A percentile compares a stretch with the other conserved stretches of the same genome.
phyloP scores from a whole-genome alignment of 1,140 invertebrate species.

The Andrena cerasifolii region DNA sequence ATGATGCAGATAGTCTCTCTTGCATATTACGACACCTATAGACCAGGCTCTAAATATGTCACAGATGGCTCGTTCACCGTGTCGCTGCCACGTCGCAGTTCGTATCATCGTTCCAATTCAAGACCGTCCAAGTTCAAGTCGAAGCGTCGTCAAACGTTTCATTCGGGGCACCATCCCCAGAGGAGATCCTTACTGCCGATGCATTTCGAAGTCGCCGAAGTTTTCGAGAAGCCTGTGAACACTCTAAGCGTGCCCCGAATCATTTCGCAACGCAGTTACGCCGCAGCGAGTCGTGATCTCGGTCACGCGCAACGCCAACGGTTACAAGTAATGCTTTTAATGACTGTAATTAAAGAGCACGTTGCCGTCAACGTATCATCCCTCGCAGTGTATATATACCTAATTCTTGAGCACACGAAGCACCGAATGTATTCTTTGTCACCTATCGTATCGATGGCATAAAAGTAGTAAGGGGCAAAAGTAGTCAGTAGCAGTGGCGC shows the following conservation, averaged over 20 bases:
- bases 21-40: neutral
- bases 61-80: constrained; percentile 71
- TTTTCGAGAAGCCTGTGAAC: constrained; percentile 77
- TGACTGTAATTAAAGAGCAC: too few species aligned
- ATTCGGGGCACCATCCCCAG: constrained; percentile 76
- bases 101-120: constrained; percentile 66
- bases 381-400: too few species aligned
- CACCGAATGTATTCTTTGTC: too few species aligned
- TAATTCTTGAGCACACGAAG: too few species aligned
- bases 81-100: constrained; percentile 67
- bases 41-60: neutral
- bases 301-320: constrained; percentile 46
- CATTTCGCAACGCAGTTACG: constrained; percentile 71
- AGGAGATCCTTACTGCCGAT: constrained; percentile 70
- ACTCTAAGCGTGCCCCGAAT: constrained; percentile 79
- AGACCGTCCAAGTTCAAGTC: constrained; percentile 76
- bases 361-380: too few species aligned
- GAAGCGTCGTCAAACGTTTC: constrained; percentile 80
- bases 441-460: too few species aligned
- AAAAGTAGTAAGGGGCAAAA: too few species aligned
- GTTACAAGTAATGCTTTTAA: constrained; percentile 45
- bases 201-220: constrained; percentile 78
- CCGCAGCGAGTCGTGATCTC: constrained; percentile 16
- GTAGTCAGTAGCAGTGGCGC: too few species aligned
- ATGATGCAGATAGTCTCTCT: too few species aligned